Base-by-base conservation (phyloP, 2,113 vertebrate species). In the Synchiropus splendidus region DNA sequence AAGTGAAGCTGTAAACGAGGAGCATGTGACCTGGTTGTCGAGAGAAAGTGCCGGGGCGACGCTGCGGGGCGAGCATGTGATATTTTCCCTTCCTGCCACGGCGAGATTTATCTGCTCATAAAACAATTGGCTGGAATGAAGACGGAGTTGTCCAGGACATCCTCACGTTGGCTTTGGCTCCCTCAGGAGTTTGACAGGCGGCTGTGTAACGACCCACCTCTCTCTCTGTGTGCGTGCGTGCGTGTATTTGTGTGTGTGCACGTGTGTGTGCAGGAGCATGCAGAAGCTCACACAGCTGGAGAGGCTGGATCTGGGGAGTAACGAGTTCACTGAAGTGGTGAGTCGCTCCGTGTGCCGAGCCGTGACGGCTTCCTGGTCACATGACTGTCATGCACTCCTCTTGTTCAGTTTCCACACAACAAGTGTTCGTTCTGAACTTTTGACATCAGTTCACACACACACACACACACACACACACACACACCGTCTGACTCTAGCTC, bases 271-370 rank as follows among this genome's bases (percentile, higher is more conserved):
- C 78, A 98, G 95, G 88, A 98, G 94, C 61, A 97, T 97, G 90
- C 93, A 92, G 80, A 95, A 92, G 78, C 86, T 99, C 74, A 91
- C 87, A 17, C 95, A 93, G 81, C 70, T 99, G 84, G 94, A 97
- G 77, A 87, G 95, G 74, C 69, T 99, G 77, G 95, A 99, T 80
- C 87, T 99, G 73, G 95, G 95, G 79, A 98, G 94, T 83, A 99
- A 99, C 74, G 95, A 99, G 85, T 98, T 99, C 86, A 90, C 91
- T 83, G 86, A 87, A 85, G 85, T 87, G 84, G 86, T 86, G 70
- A 82, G 86, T 84, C 37, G 31, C 31, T 17, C 32, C 6, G 31
- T 2, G 43, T n/a, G n/a, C n/a, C n/a, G n/a, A n/a, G 10, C 37
- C 36, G 6, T 15, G 36, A 10, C 36, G 13, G 12, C 13, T 14